Percentiles rank a stretch among this genome's conserved stretches.
Evolutionary conservation across 2,113 vertebrate genomes (phyloP).

Genomic region (Xiphias gladius): DNA sequence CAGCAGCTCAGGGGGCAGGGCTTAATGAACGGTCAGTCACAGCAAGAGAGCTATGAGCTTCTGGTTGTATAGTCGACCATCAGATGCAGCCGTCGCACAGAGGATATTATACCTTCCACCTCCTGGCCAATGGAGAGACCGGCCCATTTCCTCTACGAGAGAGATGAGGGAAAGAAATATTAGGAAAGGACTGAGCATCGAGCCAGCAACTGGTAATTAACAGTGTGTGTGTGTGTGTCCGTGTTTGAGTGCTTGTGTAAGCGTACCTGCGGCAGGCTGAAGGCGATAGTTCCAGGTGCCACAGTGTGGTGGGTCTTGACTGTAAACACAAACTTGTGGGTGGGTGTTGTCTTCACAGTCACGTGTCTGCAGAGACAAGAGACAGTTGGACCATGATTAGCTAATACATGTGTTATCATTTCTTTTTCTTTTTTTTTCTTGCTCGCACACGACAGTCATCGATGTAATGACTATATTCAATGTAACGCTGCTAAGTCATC

Average conservation of each 20-base stretch:
- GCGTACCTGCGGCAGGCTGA: constrained; percentile 96
- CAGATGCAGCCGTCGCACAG: background rate
- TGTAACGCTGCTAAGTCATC: no score
- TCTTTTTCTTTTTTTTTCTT: no score
- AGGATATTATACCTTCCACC: constrained; percentile 88
- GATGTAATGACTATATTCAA: no score
- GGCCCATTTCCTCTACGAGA: constrained; percentile 94
- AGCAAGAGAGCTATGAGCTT: no score
- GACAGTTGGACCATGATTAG: background rate
- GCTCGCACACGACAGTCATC: no score
- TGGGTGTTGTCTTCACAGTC: constrained; percentile 93
- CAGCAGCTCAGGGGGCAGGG: background rate
- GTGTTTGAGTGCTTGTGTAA: constrained; percentile 22
- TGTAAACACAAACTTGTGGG: constrained; percentile 94
- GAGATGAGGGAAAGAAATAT: constrained; percentile 51
- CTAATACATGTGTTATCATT: background rate
- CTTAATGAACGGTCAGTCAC: background rate
- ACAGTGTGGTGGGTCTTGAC: constrained; percentile 92
- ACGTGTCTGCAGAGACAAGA: constrained; percentile 87
- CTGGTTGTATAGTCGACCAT: background rate
- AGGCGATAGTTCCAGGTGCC: constrained; percentile 92
- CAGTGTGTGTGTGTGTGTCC: background rate
- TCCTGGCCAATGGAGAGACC: constrained; percentile 98
- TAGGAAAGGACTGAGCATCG: background rate
- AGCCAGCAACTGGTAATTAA: background rate